Evolutionary conservation across 2,888 invertebrate genomes (phyloP), one percentile per base, ranked within the genome.

Genomic region (Papilio elwesi): DNA sequence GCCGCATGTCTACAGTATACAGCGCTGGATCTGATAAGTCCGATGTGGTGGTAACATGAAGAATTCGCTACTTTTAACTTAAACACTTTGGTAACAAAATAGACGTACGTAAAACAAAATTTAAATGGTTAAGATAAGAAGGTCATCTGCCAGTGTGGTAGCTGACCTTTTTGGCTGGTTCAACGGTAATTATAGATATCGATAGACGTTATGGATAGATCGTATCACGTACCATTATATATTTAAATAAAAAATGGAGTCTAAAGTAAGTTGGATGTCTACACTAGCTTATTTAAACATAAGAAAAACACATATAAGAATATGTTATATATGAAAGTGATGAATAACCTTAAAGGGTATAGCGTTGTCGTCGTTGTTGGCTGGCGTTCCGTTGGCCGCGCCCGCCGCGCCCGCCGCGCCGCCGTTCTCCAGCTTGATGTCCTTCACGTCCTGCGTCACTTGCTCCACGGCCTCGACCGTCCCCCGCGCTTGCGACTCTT

Each of bases 351-450:
- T 88, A 74, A 88, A 83, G 12, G 92, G 80, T 70, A 92, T 85
- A 63, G 85, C 85, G 76, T 85, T 87, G 82, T 91, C 89, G 53
- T 88, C 89, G 76, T 78, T 81, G 83, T 91, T 92, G 80, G 83
- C 79, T 63, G 89, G 79, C 76, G 90, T 88, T 87, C 92, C 91
- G 80, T 92, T 90, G 87, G 89, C 77, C 69, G 85, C 79, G 71
- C 89, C 88, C 64, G 91, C 83, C 68, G 85, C 79, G 70, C 89
- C 89, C 64, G 91, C 83, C 53, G 90, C 90, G 67, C 83, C 81
- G 53, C 94, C 95, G 78, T 95, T 94, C 80, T 95, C 94, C 76
- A 95, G 81, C 87, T 94, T 95, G 80, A 95, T 84, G 81, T 94
- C 94, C 86, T 94, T 93, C 78, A 95, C 89, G 78, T 92, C 94